Evolutionary conservation across 2,888 invertebrate genomes (phyloP), one percentile per base, ranked within the genome.

Genomic region (Lagria hirta): DNA sequence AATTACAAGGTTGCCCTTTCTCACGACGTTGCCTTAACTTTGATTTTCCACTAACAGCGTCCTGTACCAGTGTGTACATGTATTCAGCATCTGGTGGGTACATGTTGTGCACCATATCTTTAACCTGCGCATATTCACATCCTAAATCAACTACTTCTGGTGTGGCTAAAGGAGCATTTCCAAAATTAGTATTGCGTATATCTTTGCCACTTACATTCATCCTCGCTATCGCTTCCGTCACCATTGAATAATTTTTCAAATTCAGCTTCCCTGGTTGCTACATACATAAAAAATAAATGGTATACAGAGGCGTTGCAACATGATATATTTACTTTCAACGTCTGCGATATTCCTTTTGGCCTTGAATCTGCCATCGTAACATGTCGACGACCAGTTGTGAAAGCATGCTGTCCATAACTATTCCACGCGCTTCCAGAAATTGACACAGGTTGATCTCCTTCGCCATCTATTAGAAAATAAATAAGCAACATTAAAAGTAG

Each of bases 181-280:
- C 81, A 70, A 74, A 75, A 63, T 72, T 72, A 60, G 71, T 67
- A 63, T 65, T 72, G 63, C 67, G 72, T 58, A 70, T 69, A 57
- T 74, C 73, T 64, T 73, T 74, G 55, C 73, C 71, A 57, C 72
- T 74, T 75, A 83, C 79, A 76, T 84, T 80, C 83, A 81, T 74
- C 74, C 81, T 73, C 72, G 80, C 78, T 55, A 93, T 81, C 3
- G 89, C 91, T 66, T 92, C 90, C 60, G 89, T 89, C 46, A 93
- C 90, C 72, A 90, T 82, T 30, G 88, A 85, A 70, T 86, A 93
- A 69, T 91, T 90, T 71, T 88, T 89, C 77, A 91, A 76, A 68
- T 93, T 91, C 66, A 93, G 73, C 73, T 91, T 91, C 43, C 92
- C 92, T 8, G 92, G 91, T 82, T 91, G 89, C 81, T 85, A 67